A percentile compares a stretch with the other conserved stretches of the same genome.
These are phyloP conservation scores for Sclerodermus sp. DNA, from an alignment of 2,888 invertebrate species.

Conservation along the genomic window DNA sequence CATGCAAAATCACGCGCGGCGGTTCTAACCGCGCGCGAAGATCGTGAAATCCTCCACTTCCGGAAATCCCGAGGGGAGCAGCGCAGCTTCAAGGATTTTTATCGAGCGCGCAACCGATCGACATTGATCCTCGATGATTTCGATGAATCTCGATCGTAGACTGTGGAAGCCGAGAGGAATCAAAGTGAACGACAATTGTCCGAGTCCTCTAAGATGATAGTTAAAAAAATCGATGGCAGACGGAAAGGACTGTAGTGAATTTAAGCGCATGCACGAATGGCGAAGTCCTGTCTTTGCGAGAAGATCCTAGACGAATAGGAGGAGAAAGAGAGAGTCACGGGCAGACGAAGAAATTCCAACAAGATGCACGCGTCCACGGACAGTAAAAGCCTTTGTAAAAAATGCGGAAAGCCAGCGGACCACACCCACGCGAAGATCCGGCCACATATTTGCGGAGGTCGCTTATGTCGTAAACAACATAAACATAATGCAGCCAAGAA, in stretches of 20 bases:
- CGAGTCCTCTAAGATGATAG: too few relatives aligned
- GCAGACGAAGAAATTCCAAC: conserved; percentile 25
- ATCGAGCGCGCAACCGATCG: too few relatives aligned
- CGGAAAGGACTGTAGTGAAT: too few relatives aligned
- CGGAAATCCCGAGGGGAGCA: too few relatives aligned
- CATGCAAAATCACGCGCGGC: neutral
- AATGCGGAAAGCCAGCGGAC: conserved; percentile 24
- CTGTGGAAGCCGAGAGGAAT: too few relatives aligned
- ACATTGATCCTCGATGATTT: too few relatives aligned
- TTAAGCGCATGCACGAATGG: too few relatives aligned
- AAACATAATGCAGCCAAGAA: conserved; percentile 32
- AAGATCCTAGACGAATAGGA: neutral
- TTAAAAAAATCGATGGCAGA: too few relatives aligned
- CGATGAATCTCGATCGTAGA: too few relatives aligned
- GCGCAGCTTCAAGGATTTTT: too few relatives aligned
- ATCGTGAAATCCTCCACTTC: conserved; percentile 4
- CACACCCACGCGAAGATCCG: conserved; percentile 43
- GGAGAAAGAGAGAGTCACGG: conserved; percentile 4
- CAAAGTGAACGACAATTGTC: too few relatives aligned
- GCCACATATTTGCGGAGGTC: conserved; percentile 44
- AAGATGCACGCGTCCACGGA: conserved; percentile 25
- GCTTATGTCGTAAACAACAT: conserved; percentile 44
- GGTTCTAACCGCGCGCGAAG: conserved; percentile 7
- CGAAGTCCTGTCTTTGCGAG: too few relatives aligned
- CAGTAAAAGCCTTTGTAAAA: conserved; percentile 28